These are phyloP conservation scores for Mamestra brassicae DNA, from an alignment of 2,888 invertebrate species.

Conservation along the genomic window DNA sequence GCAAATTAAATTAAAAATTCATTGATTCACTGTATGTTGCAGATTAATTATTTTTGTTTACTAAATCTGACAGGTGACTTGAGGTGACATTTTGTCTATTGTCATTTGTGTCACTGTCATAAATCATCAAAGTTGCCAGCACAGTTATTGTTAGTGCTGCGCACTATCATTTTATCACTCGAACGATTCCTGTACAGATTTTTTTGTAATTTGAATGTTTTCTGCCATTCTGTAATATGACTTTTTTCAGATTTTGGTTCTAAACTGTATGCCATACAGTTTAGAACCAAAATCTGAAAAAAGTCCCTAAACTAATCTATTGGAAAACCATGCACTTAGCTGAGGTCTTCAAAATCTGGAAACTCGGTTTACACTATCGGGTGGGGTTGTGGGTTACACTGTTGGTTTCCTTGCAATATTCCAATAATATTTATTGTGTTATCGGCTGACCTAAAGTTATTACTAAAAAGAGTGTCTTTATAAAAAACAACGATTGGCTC, in stretches of 20 bases:
- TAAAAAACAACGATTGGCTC: no score
- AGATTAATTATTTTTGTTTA: constrained; percentile 1
- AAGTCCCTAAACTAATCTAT: neutral
- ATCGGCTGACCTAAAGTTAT: no score
- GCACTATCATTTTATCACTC: neutral
- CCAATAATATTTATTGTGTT: no score
- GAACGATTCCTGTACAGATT: neutral
- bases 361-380: neutral
- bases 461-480: no score
- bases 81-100: neutral
- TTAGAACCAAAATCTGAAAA: neutral
- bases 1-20: neutral
- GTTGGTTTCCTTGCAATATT: no score
- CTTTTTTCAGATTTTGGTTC: neutral
- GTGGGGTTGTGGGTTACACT: no score
- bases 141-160: neutral
- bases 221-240: no score
- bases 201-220: no score
- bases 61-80: neutral
- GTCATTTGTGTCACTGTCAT: constrained; percentile 4
- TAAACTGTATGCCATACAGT: no score
- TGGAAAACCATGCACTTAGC: neutral
- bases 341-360: neutral
- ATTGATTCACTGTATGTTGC: neutral
- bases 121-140: constrained; percentile 8